These are phyloP conservation scores for Dicerorhinus sumatrensis DNA, from an alignment of 2,113 vertebrate genomes.

Conservation along the genomic window DNA sequence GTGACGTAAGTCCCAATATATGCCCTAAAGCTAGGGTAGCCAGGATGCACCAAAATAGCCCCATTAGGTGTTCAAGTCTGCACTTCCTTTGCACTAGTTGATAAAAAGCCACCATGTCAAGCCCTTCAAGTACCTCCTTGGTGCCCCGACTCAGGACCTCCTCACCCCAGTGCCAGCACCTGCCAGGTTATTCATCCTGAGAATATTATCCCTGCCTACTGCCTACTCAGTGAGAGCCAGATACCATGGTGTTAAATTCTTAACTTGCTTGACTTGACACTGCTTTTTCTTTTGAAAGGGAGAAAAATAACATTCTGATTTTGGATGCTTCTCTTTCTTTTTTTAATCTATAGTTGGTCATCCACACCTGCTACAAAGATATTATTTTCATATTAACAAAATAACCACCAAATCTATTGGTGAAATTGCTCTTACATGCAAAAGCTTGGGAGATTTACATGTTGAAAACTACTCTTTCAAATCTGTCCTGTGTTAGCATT, in stretches of 20 bases:
- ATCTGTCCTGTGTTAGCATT: not conserved
- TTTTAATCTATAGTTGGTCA: not conserved
- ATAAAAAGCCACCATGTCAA: not conserved
- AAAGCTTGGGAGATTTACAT: not conserved
- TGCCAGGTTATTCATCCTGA: not conserved
- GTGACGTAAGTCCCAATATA: not conserved
- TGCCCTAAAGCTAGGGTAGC: not conserved
- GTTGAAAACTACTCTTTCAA: not conserved
- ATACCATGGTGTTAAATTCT: not conserved
- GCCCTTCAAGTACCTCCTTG: not conserved
- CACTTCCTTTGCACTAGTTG: not conserved
- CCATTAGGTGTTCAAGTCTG: not conserved
- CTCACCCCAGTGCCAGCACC: not conserved
- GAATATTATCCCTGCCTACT: too few relatives aligned
- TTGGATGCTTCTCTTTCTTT: not conserved
- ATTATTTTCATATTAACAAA: not conserved
- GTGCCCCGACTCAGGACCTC: not conserved
- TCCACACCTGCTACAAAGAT: not conserved
- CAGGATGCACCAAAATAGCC: not conserved
- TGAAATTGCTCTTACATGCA: not conserved
- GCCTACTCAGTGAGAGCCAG: not conserved
- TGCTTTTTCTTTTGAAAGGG: conserved; percentile 33
- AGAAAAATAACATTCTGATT: not conserved
- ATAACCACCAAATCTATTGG: not conserved
- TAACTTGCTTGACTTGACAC: not conserved